A percentile compares a stretch with the other conserved stretches of the same genome.
These are phyloP conservation scores for Drosophila asahinai DNA, from an alignment of 1,140 invertebrate genomes.

Conservation along the genomic window DNA sequence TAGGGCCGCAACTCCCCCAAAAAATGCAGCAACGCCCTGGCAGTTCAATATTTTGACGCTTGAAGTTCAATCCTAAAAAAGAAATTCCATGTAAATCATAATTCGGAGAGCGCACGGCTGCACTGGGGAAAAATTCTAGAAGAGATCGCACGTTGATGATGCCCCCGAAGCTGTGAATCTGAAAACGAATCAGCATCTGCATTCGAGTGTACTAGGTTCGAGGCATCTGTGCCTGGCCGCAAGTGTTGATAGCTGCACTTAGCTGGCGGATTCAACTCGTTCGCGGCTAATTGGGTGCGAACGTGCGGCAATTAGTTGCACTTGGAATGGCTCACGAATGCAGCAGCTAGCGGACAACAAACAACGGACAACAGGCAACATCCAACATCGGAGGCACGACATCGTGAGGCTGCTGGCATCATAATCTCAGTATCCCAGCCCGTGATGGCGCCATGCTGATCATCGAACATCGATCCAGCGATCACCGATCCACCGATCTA, in stretches of 20 bases:
- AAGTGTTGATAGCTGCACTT: constrained; percentile 81
- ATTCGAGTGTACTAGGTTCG: constrained; percentile 20
- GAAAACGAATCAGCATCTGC: constrained; percentile 12
- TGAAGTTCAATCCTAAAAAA: constrained; percentile 65
- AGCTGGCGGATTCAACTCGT: constrained; percentile 66
- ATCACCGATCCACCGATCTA: constrained; percentile 46
- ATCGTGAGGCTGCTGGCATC: constrained; percentile 66
- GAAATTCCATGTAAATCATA: constrained; percentile 66
- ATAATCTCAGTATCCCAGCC: constrained; percentile 47
- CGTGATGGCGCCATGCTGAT: constrained; percentile 71
- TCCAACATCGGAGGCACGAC: constrained; percentile 23
- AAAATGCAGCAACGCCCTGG: constrained; percentile 3
- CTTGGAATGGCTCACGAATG: constrained; percentile 69
- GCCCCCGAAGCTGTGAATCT: background rate
- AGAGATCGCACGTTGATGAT: background rate
- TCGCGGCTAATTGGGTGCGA: constrained; percentile 79
- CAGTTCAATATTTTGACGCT: constrained; percentile 75
- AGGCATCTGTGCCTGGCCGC: constrained; percentile 39
- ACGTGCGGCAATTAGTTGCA: constrained; percentile 81
- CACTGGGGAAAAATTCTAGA: constrained; percentile 12
- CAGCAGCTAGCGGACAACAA: constrained; percentile 23
- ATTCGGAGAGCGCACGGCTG: constrained; percentile 14
- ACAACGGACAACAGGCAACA: constrained; percentile 1
- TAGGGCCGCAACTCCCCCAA: constrained; percentile 40
- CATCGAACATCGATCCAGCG: constrained; percentile 45